These are phyloP conservation scores for Corythaeola cristata DNA, from an alignment of 2,113 vertebrate genomes.

Conservation along the genomic window DNA sequence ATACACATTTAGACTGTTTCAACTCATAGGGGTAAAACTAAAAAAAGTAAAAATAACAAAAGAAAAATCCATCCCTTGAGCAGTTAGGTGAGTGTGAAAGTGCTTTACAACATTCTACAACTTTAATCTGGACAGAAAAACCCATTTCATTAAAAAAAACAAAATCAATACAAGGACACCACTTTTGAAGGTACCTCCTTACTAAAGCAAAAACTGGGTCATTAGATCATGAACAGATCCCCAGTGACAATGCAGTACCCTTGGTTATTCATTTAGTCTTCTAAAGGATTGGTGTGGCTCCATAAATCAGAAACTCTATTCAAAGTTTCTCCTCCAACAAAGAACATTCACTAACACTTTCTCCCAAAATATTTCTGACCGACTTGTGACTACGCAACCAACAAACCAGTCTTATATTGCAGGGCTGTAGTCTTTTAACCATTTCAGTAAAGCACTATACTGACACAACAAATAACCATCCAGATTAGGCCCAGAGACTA, in stretches of 20 bases:
- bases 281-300: not conserved
- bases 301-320: not conserved
- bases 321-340: not conserved
- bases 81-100: not conserved
- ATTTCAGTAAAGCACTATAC: not conserved
- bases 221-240: not conserved
- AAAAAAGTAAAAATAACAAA: not conserved
- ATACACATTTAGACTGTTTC: not conserved
- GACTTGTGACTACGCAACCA: not conserved
- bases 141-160: not conserved
- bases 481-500: not conserved
- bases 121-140: not conserved
- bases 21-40: not conserved
- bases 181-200: not conserved
- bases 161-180: not conserved
- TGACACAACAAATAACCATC: not conserved
- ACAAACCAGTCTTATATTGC: not conserved
- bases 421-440: not conserved
- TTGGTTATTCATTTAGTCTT: not conserved
- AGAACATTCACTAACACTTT: not conserved
- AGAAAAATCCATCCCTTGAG: not conserved
- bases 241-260: rapidly evolving
- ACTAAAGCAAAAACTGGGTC: not conserved
- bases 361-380: not conserved
- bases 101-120: not conserved